These are phyloP conservation scores for Seira ritae DNA, from an alignment of 2,888 invertebrate genomes.

Conservation along the genomic window DNA sequence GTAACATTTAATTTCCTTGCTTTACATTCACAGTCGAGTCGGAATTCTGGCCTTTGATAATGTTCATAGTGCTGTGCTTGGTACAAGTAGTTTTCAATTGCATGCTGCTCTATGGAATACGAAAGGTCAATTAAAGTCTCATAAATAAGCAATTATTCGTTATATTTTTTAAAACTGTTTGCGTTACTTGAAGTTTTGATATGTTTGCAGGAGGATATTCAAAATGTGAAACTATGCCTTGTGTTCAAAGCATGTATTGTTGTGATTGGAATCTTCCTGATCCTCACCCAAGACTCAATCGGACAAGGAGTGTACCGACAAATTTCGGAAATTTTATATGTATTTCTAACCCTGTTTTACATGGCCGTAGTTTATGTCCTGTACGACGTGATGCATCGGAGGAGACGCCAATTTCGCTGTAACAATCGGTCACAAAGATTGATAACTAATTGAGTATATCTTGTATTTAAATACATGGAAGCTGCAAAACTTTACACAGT, in stretches of 20 bases:
- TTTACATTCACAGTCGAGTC: conserved; percentile 25
- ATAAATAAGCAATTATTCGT: neutral
- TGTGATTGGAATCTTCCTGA: conserved; percentile 47
- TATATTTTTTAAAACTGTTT: neutral
- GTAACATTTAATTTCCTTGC: neutral
- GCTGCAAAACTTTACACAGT: no score
- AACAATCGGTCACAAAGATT: neutral
- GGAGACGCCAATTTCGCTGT: conserved; percentile 11
- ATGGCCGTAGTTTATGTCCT: conserved; percentile 45
- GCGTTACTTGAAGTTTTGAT: conserved; percentile 7
- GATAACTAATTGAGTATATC: neutral
- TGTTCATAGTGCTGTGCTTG: conserved; percentile 45
- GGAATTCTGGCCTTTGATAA: conserved; percentile 39
- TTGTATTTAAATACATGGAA: no score
- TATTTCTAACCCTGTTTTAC: conserved; percentile 46
- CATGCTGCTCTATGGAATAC: conserved; percentile 38
- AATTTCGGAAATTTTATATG: conserved; percentile 48
- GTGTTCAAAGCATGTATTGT: conserved; percentile 50
- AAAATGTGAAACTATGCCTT: conserved; percentile 43
- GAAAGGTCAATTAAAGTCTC: conserved; percentile 25
- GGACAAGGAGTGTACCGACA: conserved; percentile 41
- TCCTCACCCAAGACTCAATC: conserved; percentile 42
- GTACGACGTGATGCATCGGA: conserved; percentile 44
- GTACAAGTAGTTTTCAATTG: conserved; percentile 46
- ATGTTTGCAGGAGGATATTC: conserved; percentile 29